Evolutionary conservation across 2,113 vertebrate genomes (phyloP).

Genomic region (Rana temporaria): DNA sequence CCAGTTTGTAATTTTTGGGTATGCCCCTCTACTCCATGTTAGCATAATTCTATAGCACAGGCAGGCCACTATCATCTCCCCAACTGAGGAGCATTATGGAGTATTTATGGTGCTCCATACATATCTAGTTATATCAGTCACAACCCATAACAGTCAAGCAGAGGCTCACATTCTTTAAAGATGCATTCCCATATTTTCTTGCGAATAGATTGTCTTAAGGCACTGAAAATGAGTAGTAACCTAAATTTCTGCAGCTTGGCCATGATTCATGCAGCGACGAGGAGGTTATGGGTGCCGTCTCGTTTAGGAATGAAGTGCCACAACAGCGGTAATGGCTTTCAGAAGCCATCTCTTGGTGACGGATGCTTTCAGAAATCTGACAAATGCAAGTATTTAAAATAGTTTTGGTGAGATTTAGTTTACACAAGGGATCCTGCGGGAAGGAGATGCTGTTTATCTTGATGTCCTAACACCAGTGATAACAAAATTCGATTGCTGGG

Average conservation of each 20-base stretch:
- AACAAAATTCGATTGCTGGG: conserved; percentile 32
- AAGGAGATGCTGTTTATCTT: conserved; percentile 47
- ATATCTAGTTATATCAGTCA: neutral
- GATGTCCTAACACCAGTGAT: conserved; percentile 43
- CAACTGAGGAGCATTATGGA: neutral
- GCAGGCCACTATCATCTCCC: neutral
- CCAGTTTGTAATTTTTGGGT: too few species aligned
- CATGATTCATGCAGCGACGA: conserved; percentile 1
- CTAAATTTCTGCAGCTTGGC: neutral
- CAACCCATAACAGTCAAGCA: neutral
- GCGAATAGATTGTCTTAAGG: neutral
- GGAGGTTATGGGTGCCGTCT: conserved; percentile 16
- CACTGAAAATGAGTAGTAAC: neutral
- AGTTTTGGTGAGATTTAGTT: conserved; percentile 46
- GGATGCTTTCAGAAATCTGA: conserved; percentile 34
- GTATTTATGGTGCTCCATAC: neutral
- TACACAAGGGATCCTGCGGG: conserved; percentile 36
- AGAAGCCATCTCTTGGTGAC: conserved; percentile 33
- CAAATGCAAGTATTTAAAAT: conserved; percentile 44
- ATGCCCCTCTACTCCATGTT: too few species aligned
- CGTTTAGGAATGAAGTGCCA: conserved; percentile 17
- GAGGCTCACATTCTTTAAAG: neutral
- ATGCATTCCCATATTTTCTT: conserved; percentile 5
- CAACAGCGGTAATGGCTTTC: conserved; percentile 27
- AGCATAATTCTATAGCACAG: too few species aligned